Evolutionary conservation across 2,888 invertebrate species (phyloP).

Genomic region (Stenchaetothrips biformis): DNA sequence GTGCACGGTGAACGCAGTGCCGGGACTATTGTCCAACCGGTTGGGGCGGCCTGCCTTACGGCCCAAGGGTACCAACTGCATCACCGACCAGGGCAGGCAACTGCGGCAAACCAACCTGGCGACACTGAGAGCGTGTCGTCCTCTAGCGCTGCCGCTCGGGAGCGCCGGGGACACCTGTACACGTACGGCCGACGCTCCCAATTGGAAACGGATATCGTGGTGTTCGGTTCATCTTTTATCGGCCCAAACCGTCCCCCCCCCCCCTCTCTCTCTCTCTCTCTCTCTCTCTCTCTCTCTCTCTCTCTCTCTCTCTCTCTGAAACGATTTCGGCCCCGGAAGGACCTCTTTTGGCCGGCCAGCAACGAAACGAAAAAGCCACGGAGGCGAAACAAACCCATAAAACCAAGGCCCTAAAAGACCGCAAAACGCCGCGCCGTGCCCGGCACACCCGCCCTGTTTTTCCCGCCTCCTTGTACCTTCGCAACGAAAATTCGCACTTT

Average conservation of each 20-base stretch:
- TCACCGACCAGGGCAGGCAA: background rate
- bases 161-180: background rate
- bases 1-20: background rate
- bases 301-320: background rate
- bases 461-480: too few species aligned
- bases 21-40: conserved; percentile 16
- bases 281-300: too few species aligned
- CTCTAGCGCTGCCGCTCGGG: background rate
- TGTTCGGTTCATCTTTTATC: background rate
- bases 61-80: background rate
- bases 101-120: background rate
- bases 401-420: too few species aligned
- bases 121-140: background rate
- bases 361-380: too few species aligned
- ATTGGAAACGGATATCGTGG: conserved; percentile 1
- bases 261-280: too few species aligned
- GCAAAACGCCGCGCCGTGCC: background rate
- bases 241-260: too few species aligned
- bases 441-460: background rate
- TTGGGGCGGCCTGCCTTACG: background rate
- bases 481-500: too few species aligned
- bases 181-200: background rate
- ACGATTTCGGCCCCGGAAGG: background rate
- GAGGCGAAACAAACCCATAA: too few species aligned
- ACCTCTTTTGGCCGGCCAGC: too few species aligned